Evolutionary conservation across 2,888 invertebrate genomes (phyloP).

Genomic region (Parnassius mnemosyne): DNA sequence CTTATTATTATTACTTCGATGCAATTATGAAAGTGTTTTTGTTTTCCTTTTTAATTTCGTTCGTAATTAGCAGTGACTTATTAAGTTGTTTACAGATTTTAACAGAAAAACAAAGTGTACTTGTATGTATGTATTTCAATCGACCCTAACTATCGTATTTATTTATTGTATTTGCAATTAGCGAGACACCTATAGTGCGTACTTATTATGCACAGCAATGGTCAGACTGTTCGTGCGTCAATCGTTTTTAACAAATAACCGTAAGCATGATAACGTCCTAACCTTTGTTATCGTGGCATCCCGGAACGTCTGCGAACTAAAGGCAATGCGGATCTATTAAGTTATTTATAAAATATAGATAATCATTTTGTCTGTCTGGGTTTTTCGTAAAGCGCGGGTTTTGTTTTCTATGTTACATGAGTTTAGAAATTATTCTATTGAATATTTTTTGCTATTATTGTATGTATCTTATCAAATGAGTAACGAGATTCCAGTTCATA

Average conservation of each 20-base stretch:
- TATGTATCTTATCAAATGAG: neutral
- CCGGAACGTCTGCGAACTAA: conserved; percentile 75
- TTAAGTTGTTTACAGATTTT: conserved; percentile 10
- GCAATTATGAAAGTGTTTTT: too few species aligned
- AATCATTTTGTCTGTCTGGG: neutral
- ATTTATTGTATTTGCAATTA: conserved; percentile 21
- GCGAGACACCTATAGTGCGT: conserved; percentile 11
- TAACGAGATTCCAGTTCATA: neutral
- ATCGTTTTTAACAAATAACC: conserved; percentile 72
- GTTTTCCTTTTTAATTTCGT: neutral
- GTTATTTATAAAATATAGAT: conserved; percentile 36
- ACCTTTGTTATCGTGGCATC: conserved; percentile 73
- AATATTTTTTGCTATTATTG: too few species aligned
- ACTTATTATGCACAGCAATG: conserved; percentile 35
- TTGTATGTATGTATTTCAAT: neutral
- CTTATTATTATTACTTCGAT: too few species aligned
- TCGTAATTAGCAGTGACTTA: neutral
- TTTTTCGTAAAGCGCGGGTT: neutral
- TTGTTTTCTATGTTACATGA: too few species aligned
- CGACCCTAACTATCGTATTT: conserved; percentile 19
- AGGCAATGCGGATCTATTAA: conserved; percentile 57
- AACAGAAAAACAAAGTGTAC: neutral
- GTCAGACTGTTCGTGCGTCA: conserved; percentile 74
- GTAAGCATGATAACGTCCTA: conserved; percentile 62
- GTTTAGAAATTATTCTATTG: too few species aligned